phyloP scores from a whole-genome alignment of 2,888 invertebrate species.

The Drosophila anceps region DNA sequence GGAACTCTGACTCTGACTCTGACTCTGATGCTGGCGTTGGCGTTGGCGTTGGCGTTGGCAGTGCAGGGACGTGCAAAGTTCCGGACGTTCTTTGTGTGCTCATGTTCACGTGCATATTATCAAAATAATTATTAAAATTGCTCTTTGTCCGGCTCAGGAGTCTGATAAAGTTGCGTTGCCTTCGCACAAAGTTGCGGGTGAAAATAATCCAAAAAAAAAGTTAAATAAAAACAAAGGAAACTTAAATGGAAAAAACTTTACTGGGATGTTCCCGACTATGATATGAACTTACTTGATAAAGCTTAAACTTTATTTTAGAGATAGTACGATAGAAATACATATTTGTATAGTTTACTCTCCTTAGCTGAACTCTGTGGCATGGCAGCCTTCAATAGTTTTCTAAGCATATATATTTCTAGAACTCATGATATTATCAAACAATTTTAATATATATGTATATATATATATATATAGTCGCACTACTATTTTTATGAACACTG shows the following conservation, averaged over 20 bases:
- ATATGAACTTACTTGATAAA: neutral
- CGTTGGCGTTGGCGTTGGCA: conserved; percentile 2
- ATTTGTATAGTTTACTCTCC: neutral
- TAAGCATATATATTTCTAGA: neutral
- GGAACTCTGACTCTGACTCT: conserved; percentile 2
- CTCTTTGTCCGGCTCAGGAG: conserved; percentile 53
- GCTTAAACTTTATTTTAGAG: neutral
- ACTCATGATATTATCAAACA: no score
- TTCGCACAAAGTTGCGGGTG: conserved; percentile 9
- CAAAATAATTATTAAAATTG: conserved; percentile 79
- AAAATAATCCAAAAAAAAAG: conserved; percentile 5
- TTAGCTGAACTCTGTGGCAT: neutral
- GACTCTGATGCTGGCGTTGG: conserved; percentile 1
- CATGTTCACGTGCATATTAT: conserved; percentile 54
- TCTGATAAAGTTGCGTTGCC: conserved; percentile 31
- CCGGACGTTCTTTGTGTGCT: conserved; percentile 18
- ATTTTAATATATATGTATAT: no score
- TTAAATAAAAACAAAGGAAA: conserved; percentile 3
- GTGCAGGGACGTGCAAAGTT: conserved; percentile 40
- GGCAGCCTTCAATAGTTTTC: neutral
- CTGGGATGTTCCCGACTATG: neutral
- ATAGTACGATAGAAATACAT: neutral
- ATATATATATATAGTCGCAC: no score
- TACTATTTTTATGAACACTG: no score
- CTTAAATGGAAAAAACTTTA: neutral